phyloP scores from a whole-genome alignment of 2,888 invertebrate genomes.

The Trichogramma dendrolimi region DNA sequence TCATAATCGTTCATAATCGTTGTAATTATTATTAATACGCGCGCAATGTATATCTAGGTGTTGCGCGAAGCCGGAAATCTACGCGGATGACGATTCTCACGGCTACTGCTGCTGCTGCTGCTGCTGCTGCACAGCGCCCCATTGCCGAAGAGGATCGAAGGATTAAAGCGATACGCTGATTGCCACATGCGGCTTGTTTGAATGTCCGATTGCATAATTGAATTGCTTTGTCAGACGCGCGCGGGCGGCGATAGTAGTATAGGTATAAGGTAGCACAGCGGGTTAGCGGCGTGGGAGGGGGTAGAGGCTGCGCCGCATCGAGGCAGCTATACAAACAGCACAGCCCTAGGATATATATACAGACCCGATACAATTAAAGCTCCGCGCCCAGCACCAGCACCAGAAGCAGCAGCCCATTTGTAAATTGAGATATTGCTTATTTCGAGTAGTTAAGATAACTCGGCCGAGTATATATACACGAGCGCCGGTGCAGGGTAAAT shows the following conservation, averaged over 20 bases:
- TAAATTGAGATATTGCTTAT: conserved; percentile 27
- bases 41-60: too few relatives aligned
- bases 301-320: neutral
- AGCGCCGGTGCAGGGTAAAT: too few relatives aligned
- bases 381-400: too few relatives aligned
- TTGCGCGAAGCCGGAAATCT: too few relatives aligned
- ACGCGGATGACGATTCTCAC: too few relatives aligned
- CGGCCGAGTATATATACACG: neutral
- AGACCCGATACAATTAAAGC: too few relatives aligned
- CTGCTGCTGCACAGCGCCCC: neutral
- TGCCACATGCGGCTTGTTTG: conserved; percentile 19
- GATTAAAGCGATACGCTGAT: conserved; percentile 24
- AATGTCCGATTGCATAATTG: conserved; percentile 27
- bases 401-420: conserved; percentile 10
- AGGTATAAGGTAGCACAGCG: neutral
- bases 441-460: conserved; percentile 17
- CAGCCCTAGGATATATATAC: too few relatives aligned
- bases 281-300: neutral
- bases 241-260: neutral
- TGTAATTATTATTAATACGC: too few relatives aligned
- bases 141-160: neutral
- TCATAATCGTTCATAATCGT: too few relatives aligned
- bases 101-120: neutral
- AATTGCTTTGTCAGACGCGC: conserved; percentile 16
- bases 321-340: neutral